A percentile compares a stretch with the other conserved stretches of the same genome.
These are phyloP conservation scores for Cantharis flavilabris DNA, from an alignment of 2,888 invertebrate species.

Conservation along the genomic window DNA sequence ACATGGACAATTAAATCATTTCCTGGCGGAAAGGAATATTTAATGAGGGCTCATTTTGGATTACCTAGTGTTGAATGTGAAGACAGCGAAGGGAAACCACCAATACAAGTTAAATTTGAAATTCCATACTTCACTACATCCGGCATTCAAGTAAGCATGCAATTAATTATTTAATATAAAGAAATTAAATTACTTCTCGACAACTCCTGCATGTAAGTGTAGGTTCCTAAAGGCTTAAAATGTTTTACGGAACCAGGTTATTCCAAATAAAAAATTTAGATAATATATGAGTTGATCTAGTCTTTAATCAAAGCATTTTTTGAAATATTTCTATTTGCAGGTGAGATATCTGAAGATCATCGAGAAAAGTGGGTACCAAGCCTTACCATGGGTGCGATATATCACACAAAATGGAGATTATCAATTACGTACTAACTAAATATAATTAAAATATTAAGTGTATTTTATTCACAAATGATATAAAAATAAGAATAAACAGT, in stretches of 20 bases:
- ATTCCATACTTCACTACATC: slow-evolving; percentile 99
- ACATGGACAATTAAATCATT: slow-evolving; percentile 98
- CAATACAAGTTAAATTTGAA: slow-evolving; percentile 98
- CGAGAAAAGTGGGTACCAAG: slow-evolving; percentile 98
- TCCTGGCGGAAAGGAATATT: slow-evolving; percentile 96
- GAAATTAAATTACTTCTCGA: too few species aligned
- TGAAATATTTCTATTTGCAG: slow-evolving; percentile 36
- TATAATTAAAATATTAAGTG: neutral
- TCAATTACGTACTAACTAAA: slow-evolving; percentile 91
- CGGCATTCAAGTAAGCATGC: slow-evolving; percentile 83
- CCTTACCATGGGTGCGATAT: slow-evolving; percentile 98
- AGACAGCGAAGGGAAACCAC: slow-evolving; percentile 93
- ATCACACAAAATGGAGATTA: slow-evolving; percentile 99
- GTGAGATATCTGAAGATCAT: slow-evolving; percentile 96
- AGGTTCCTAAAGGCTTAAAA: too few species aligned
- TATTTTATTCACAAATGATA: neutral
- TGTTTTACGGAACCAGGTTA: too few species aligned
- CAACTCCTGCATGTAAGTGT: too few species aligned
- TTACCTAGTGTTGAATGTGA: slow-evolving; percentile 94
- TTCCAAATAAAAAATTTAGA: too few species aligned
- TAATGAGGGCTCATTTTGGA: slow-evolving; percentile 98
- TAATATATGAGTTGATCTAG: too few species aligned
- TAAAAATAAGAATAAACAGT: neutral
- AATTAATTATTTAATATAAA: too few species aligned
- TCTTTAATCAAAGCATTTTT: too few species aligned